Evolutionary conservation across 2,888 invertebrate species (phyloP).

Genomic region (Bellardia pandia): DNA sequence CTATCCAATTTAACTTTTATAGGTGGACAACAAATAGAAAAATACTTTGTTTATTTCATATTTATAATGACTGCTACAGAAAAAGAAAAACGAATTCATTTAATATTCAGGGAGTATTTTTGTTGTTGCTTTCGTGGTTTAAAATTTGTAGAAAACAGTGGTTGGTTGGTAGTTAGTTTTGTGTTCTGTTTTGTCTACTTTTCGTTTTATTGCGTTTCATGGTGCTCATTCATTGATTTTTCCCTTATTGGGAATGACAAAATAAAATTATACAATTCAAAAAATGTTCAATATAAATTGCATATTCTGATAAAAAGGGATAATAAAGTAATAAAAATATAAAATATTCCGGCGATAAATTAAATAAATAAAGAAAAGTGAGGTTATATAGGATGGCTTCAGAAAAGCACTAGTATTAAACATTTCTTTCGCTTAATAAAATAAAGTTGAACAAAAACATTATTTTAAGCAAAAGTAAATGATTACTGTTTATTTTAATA

Average conservation of each 20-base stretch:
- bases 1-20: neutral
- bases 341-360: neutral
- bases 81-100: neutral
- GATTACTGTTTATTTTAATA: too few relatives aligned
- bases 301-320: conserved; percentile 17
- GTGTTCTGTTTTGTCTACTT: conserved; percentile 38
- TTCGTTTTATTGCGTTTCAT: conserved; percentile 62
- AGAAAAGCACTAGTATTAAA: too few relatives aligned
- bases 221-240: conserved; percentile 70
- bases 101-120: conserved; percentile 5
- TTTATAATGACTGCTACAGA: neutral
- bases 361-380: conserved; percentile 30
- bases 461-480: too few relatives aligned
- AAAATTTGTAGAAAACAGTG: conserved; percentile 54
- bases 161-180: conserved; percentile 61
- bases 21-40: neutral
- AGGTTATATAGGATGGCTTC: conserved; percentile 4
- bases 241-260: conserved; percentile 56
- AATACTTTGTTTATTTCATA: neutral
- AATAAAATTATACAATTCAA: neutral
- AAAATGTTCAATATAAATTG: neutral
- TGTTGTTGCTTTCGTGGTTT: conserved; percentile 26
- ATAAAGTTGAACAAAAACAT: too few relatives aligned
- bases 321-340: neutral
- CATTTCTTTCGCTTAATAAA: too few relatives aligned